These are phyloP conservation scores for Orthosia gothica DNA, from an alignment of 2,888 invertebrate species.

Conservation along the genomic window DNA sequence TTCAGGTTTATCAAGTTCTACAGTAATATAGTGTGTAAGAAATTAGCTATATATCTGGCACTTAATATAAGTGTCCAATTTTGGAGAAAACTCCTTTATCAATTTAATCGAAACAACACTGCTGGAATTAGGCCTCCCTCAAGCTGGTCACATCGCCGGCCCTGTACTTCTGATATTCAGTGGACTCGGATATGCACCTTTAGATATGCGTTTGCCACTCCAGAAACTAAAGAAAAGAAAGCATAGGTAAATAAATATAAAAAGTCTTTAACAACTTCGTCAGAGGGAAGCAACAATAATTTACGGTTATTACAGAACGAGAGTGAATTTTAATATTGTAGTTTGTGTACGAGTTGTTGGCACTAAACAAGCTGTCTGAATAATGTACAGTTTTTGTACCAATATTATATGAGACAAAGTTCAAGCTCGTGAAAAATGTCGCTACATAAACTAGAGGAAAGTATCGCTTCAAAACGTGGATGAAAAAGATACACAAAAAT, in stretches of 20 bases:
- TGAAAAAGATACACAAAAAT: conserved; percentile 13
- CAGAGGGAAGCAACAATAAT: background rate
- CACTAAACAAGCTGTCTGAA: background rate
- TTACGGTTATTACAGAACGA: background rate
- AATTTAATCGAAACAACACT: too few species aligned
- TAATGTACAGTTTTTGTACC: background rate
- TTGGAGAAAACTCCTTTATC: too few species aligned
- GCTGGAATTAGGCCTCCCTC: too few species aligned
- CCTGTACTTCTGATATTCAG: too few species aligned
- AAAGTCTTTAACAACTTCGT: background rate
- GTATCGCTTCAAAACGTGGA: background rate
- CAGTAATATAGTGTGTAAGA: too few species aligned
- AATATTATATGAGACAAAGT: background rate
- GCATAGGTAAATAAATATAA: background rate
- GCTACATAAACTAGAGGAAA: background rate
- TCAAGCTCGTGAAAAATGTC: background rate
- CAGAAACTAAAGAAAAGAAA: too few species aligned
- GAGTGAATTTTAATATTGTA: background rate
- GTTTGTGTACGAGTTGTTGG: background rate
- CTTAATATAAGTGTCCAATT: background rate
- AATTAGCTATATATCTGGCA: background rate
- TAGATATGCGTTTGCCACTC: too few species aligned
- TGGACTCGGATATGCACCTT: too few species aligned
- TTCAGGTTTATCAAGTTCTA: background rate
- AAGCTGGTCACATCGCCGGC: too few species aligned